Evolutionary conservation across 1,140 invertebrate genomes (phyloP), one percentile per base, ranked within the genome.

Genomic region (Orchesella cincta): DNA sequence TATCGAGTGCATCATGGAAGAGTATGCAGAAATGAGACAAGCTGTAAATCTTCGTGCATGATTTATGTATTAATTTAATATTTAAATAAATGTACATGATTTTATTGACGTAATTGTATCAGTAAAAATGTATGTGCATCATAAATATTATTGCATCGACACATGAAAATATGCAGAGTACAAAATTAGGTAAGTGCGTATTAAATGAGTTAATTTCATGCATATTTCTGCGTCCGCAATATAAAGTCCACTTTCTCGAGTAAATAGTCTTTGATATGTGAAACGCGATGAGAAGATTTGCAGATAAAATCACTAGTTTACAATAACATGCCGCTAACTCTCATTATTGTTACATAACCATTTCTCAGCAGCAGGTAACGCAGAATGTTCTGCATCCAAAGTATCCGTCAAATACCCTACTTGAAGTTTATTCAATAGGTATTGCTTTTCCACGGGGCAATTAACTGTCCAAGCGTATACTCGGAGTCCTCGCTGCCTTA

Each of bases 381-480:
- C 39, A 8, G 5, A 5, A 8, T 5, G n/a, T n/a, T n/a, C n/a
- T n/a, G n/a, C n/a, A n/a, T n/a, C n/a, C 18, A 46, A 46, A 18
- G 39, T 57, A 23, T 57, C 54, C 5, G 54, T 57, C 54, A 57
- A 80, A 39, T 79, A 80, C 0, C 81, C 77, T 12, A 80, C 26
- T n/a, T 77, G 23, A 14, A 77, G 39, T 62, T 73, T 77, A 31
- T 82, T 52, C 29, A 31, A 34, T 1, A 78, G 23, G 28, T 75
- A 52, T 0, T 77, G 31, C 46, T 82, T 82, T 62, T 82, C 81
- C n/a, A 82, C 1, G 0, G 81, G 81, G 0, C n/a, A 73, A 31
- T 82, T 82, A 1, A 82, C 81, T 26, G 79, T 80, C 79, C 79
- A 80, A 1, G 74, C 28, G 70, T 52, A 79, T 12, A 82, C n/a